These are phyloP conservation scores for Gonatopus flavifemur DNA, from an alignment of 1,140 invertebrate genomes.

Conservation along the genomic window DNA sequence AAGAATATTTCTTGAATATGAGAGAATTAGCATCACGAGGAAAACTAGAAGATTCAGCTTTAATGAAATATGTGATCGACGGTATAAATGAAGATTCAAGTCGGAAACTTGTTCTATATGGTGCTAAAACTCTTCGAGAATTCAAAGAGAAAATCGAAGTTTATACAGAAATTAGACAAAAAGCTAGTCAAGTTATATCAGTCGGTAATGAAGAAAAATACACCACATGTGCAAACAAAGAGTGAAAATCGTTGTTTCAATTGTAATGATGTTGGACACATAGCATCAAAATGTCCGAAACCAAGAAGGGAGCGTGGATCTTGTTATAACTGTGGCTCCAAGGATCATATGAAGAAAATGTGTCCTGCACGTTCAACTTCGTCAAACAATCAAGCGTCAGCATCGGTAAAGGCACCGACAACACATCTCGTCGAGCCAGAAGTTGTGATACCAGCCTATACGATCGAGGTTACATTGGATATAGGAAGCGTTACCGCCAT, in stretches of 20 bases:
- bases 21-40: conserved; percentile 33
- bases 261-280: background rate
- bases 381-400: background rate
- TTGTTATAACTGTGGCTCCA: background rate
- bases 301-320: background rate
- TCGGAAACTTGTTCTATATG: conserved; percentile 16
- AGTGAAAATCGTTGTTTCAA: background rate
- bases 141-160: conserved; percentile 16
- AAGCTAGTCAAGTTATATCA: too few relatives aligned
- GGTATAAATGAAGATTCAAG: conserved; percentile 20
- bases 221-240: too few relatives aligned
- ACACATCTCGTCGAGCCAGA: too few relatives aligned
- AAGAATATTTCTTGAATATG: conserved; percentile 43
- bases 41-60: conserved; percentile 25
- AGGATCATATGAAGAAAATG: background rate
- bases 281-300: background rate
- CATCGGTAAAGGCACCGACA: background rate
- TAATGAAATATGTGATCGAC: conserved; percentile 30
- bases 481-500: background rate
- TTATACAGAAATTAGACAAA: too few relatives aligned
- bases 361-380: background rate
- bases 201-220: too few relatives aligned
- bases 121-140: conserved; percentile 7
- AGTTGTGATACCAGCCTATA: too few relatives aligned
- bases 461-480: background rate